Conservation (phyloP, 2,113 vertebrate species). For the Dipodomys spectabilis region DNA sequence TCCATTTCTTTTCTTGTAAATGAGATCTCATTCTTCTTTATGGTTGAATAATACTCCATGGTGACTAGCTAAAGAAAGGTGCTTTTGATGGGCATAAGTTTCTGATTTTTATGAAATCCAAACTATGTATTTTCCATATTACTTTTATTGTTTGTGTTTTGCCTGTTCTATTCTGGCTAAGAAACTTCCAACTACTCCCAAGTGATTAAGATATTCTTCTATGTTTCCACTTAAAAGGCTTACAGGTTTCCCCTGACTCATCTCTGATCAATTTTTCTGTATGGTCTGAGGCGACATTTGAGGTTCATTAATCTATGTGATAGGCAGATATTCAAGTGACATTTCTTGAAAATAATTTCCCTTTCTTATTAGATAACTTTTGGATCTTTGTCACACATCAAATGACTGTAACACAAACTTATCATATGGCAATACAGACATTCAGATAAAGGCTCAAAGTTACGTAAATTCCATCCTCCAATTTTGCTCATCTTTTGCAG, state of each 20-base stretch:
- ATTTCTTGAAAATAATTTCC: conserved; percentile 35
- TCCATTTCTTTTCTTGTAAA: too few species aligned
- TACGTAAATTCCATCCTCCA: background rate
- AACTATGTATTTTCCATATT: background rate
- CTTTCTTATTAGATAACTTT: conserved; percentile 34
- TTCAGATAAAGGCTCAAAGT: conserved; percentile 18
- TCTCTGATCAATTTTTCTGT: conserved; percentile 11
- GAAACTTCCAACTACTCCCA: background rate
- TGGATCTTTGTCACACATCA: conserved; percentile 48
- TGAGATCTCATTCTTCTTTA: too few species aligned
- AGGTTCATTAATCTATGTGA: background rate
- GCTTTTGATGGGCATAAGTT: conserved; percentile 1
- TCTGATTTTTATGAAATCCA: conserved; percentile 17
- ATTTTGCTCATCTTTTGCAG: conserved; percentile 23
- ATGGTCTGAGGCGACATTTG: background rate
- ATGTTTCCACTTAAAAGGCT: background rate
- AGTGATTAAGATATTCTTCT: background rate
- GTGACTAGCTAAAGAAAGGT: background rate
- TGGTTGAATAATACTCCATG: too few species aligned
- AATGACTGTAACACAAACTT: background rate
- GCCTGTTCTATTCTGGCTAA: background rate
- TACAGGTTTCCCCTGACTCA: background rate
- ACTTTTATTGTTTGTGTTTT: background rate
- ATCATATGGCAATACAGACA: background rate
- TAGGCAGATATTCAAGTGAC: background rate